Percentiles rank a stretch among this genome's conserved stretches.
These are phyloP conservation scores for Fregetta grallaria DNA, from an alignment of 2,113 vertebrate genomes.

Conservation along the genomic window DNA sequence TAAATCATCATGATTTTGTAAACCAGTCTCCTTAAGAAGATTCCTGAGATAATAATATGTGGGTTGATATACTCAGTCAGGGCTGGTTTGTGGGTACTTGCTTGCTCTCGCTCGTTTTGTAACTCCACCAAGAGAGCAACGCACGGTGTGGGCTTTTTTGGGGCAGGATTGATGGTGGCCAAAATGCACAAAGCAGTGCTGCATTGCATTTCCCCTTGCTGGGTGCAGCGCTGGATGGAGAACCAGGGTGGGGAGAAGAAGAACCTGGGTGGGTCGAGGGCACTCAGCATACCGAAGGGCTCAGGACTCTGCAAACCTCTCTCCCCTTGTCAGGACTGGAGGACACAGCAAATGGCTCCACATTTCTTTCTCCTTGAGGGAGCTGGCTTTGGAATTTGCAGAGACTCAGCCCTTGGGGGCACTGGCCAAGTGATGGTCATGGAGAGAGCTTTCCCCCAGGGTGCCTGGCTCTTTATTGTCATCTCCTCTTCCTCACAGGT, in stretches of 20 bases:
- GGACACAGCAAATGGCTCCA: background rate
- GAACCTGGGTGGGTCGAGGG: background rate
- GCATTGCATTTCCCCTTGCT: background rate
- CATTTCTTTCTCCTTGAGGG: background rate
- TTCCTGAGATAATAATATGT: background rate
- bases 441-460: background rate
- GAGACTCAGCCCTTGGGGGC: background rate
- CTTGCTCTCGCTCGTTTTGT: background rate
- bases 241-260: background rate
- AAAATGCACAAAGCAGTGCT: background rate
- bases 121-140: background rate
- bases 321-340: background rate
- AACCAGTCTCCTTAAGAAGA: background rate
- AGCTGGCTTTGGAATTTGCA: background rate
- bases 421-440: background rate
- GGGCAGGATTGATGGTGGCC: background rate
- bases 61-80: background rate
- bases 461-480: background rate
- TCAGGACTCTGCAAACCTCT: background rate
- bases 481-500: background rate
- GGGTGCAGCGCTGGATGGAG: background rate
- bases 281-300: background rate
- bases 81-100: background rate
- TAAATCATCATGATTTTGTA: background rate
- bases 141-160: accelerated